Base-by-base conservation (phyloP, 2,888 invertebrate species). In the Choreutis nemorana region DNA sequence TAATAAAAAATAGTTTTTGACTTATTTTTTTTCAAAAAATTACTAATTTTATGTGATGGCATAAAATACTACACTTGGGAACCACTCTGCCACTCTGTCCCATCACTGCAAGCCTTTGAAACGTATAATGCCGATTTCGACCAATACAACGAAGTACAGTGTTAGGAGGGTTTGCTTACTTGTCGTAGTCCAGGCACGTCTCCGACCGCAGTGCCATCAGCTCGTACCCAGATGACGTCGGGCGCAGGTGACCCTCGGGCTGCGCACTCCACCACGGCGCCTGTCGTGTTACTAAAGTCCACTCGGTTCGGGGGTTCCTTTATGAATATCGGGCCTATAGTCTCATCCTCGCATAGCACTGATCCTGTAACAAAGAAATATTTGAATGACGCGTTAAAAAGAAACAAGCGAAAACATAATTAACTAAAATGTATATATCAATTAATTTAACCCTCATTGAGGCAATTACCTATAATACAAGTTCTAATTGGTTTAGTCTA, bases 281-380 rank as follows among this genome's bases (percentile, higher is more conserved):
- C 95, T 33, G 93, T 93, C 44, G 94, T 94, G 68, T 96, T 96
- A 44, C 94, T 94, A 73, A 96, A 95, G 72, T 94, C 94, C 43
- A 96, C 87, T 49, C 92, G 87, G 71, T 93, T 92, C 38, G 90
- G 89, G 31, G 95, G 95, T 80, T 95, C 94, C 51, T 90, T 90
- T 50, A 93, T 86, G 70, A 95, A 95, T 42, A 94, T 91, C 20
- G 96, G 96, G 46, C 95, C 96, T 72, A 89, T 87, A 25, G 86
- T 86, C 50, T 88, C 88, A 60, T 89, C 89, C 77, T 90, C 89
- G 48, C 82, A 82, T 40, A 61, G 55, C 56, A 65, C 77, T 66
- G 70, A 64, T 59, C 75, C 77, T 78, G 64, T 7, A 39, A 49
- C 37, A 26, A 39, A 42, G 27, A 28, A 31, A n/a, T n/a, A n/a